These are phyloP conservation scores for Drosophila sp. DNA, from an alignment of 1,140 invertebrate genomes.

Conservation along the genomic window DNA sequence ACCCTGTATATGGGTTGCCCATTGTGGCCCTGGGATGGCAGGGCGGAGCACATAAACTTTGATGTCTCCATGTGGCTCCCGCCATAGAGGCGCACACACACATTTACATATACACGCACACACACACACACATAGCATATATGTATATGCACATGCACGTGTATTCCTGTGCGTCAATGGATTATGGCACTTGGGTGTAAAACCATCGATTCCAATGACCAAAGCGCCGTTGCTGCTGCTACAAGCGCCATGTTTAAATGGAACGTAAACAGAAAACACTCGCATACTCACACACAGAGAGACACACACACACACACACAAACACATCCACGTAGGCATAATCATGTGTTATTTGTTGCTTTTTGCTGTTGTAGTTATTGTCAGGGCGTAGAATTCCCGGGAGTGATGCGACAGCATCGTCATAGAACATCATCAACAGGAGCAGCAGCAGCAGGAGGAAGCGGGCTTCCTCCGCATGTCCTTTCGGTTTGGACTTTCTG, in stretches of 20 bases:
- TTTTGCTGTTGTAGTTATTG: slow-evolving; percentile 57
- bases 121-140: slow-evolving; percentile 25
- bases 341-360: slow-evolving; percentile 73
- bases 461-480: slow-evolving; percentile 16
- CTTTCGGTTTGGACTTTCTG: slow-evolving; percentile 57
- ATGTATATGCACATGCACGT: slow-evolving; percentile 36
- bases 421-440: slow-evolving; percentile 76
- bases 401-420: slow-evolving; percentile 64
- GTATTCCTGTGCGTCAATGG: slow-evolving; percentile 81
- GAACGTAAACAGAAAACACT: slow-evolving; percentile 61
- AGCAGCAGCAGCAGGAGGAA: slow-evolving; percentile 29
- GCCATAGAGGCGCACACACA: slow-evolving; percentile 63
- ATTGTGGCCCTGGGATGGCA: slow-evolving; percentile 42
- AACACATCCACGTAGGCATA: slow-evolving; percentile 13
- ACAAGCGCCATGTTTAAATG: slow-evolving; percentile 78
- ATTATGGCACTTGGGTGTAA: slow-evolving; percentile 83
- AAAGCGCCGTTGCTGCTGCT: slow-evolving; percentile 70
- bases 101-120: slow-evolving; percentile 61
- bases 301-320: slow-evolving; percentile 33
- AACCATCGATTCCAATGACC: slow-evolving; percentile 75
- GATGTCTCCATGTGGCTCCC: slow-evolving; percentile 76
- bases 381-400: slow-evolving; percentile 57
- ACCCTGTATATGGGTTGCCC: slow-evolving; percentile 45
- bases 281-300: slow-evolving; percentile 25
- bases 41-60: slow-evolving; percentile 73